Base-by-base conservation (phyloP, 2,888 invertebrate genomes). In the Charanyca ferruginea region DNA sequence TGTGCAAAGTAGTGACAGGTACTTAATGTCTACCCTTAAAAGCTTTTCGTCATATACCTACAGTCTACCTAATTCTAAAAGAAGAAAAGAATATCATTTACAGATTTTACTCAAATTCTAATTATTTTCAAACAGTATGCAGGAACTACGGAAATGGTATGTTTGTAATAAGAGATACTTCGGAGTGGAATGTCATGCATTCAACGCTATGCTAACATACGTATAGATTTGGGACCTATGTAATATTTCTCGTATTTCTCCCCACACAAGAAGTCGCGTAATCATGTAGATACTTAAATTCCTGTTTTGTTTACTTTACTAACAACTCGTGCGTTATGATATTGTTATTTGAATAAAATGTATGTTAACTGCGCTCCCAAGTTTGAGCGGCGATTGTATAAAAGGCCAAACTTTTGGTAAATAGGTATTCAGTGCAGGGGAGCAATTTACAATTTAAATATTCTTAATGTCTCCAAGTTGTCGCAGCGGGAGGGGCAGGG, bases 401-500 rank as follows among this genome's bases (percentile, higher is more conserved):
- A 90, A 89, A 90, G 85, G 89, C 85, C 87, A 85, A 93, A 93
- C 87, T 93, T 93, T 90, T 80, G 84, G 84, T 89, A 90, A 93
- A 93, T 94, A 93, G 93, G 94, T 94, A 94, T 94, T 95, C 95
- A 94, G 94, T 94, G 92, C 94, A 93, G 91, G 91, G 84, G 87
- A 93, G 92, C 89, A 94, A 95, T 95, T 94, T 95, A 94, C 93
- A 95, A 94, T 95, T 94, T 94, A 95, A 95, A 95, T 95, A 94
- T 94, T 94, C 92, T 93, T 95, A 94, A 95, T 95, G 95, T 95
- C 93, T 90, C 92, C 93, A 90, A 94, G 95, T 93, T 92, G 93
- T 92, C 93, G 91, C 88, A 78, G 83, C 80, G 85, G 80, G 81
- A 71, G 81, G 83, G 67, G 61, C 64, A 38, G 63, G 62, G 59